Evolutionary conservation across 2,888 invertebrate species (phyloP), one percentile per base, ranked within the genome.

Genomic region (Tenodera sinensis): DNA sequence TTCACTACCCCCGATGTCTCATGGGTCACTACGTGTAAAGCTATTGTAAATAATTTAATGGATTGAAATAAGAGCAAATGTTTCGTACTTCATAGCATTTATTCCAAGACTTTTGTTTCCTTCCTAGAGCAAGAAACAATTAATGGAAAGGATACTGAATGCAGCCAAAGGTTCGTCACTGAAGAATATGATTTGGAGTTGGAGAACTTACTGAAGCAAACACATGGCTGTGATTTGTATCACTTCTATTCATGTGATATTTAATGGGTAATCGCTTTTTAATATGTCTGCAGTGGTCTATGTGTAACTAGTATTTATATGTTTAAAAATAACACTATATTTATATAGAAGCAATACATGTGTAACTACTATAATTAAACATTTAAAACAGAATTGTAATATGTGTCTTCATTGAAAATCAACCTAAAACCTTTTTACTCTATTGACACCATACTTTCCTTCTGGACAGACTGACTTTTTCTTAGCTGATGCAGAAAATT

Each of bases 1-100:
- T 95, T 92, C 95, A 95, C 92, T 95, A 95, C 93, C 94, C 95
- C 93, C 94, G 95, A 93, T 95, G 95, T 94, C 94, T 95, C 93
- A 95, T 95, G 95, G 95, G 94, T 92, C 95, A 95, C 93, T 95
- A 95, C 94, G 94, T 95, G 92, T 95, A 94, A 94, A 92, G 83
- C 42, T 47, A 82, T 71, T 85, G 30, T 83, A 88, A 28, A 28
- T 85, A 54, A 30, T 30, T 30, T 3, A 54, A 42, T 54, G 47
- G 88, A 25, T 84, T 28, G 34, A 54, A 83, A 28, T 27, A 20
- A 20, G 28, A 42, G 20, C 28, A 25, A 83, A 81, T 86, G 47
- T 28, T 87, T 87, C 34, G 7, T 83, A 83, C 71, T 71, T 54
- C 87, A 81, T 42, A 28, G 25, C 83, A 54, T 54, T 84, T 30